Conservation (phyloP, 64 coral and sea anemone genomes). For the Trachythela sp. region DNA sequence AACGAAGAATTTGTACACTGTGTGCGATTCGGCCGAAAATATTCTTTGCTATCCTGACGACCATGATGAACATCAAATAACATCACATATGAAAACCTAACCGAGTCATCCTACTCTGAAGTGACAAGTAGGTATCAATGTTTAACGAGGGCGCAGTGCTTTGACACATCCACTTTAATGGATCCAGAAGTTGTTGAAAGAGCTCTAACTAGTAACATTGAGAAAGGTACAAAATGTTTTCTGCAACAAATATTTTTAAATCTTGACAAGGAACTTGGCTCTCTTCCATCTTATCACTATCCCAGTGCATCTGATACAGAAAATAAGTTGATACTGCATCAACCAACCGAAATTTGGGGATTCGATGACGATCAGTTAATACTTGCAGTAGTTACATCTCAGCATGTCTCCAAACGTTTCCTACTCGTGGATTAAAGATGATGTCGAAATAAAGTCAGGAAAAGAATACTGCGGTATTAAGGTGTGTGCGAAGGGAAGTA, state of each 20-base stretch:
- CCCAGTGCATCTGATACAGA: background rate
- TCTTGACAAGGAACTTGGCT: background rate
- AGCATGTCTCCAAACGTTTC: background rate
- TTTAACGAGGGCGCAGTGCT: background rate
- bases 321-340: slow-evolving; percentile 1
- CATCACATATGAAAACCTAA: background rate
- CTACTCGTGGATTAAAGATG: slow-evolving; percentile 23
- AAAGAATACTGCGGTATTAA: background rate
- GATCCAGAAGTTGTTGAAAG: background rate
- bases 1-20: background rate
- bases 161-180: background rate
- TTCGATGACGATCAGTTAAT: background rate
- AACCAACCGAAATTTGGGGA: slow-evolving; percentile 23
- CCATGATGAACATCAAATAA: background rate
- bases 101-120: background rate
- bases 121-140: background rate
- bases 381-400: slow-evolving; percentile 28
- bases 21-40: background rate
- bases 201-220: background rate
- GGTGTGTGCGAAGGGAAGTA: background rate
- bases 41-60: background rate
- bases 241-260: background rate
- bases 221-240: background rate
- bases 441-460: background rate
- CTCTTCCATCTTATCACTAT: background rate